phyloP scores from a whole-genome alignment of 2,888 invertebrate species.

The Cheilosia soror region DNA sequence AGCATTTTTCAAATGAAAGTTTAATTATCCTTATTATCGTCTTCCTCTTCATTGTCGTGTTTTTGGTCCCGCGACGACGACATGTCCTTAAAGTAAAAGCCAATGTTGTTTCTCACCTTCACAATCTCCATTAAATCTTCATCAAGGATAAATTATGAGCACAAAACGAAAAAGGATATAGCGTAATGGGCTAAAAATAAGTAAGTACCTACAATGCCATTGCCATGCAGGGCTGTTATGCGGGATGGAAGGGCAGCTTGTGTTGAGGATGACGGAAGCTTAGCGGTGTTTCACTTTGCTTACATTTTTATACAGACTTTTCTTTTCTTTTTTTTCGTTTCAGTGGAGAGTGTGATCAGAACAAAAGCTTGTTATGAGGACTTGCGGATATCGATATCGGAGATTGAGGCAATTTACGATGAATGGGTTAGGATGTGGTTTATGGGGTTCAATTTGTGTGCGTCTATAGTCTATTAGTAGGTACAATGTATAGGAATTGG shows the following conservation, averaged over 20 bases:
- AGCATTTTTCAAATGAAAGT: conserved; percentile 62
- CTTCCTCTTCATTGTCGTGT: conserved; percentile 14
- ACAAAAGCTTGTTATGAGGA: conserved; percentile 48
- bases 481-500: not conserved
- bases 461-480: too few relatives aligned
- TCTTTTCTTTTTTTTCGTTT: not conserved
- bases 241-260: conserved; percentile 10
- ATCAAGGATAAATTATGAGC: conserved; percentile 73
- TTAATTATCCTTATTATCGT: conserved; percentile 59
- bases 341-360: conserved; percentile 27
- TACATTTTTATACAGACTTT: conserved; percentile 41
- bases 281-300: conserved; percentile 59
- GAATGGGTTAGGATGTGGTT: conserved; percentile 58
- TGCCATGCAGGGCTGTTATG: not conserved
- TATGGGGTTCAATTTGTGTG: conserved; percentile 38
- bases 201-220: conserved; percentile 27
- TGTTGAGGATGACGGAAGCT: conserved; percentile 56
- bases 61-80: conserved; percentile 5
- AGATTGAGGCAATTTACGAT: conserved; percentile 60
- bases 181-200: conserved; percentile 52
- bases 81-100: conserved; percentile 65
- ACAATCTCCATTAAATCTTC: conserved; percentile 74
- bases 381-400: conserved; percentile 68
- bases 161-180: conserved; percentile 48
- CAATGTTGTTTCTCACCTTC: conserved; percentile 72